Percentiles rank a stretch among this genome's conserved stretches.
These are phyloP conservation scores for Aspidiotus rigidus DNA, from an alignment of 2,888 invertebrate species.

Conservation along the genomic window DNA sequence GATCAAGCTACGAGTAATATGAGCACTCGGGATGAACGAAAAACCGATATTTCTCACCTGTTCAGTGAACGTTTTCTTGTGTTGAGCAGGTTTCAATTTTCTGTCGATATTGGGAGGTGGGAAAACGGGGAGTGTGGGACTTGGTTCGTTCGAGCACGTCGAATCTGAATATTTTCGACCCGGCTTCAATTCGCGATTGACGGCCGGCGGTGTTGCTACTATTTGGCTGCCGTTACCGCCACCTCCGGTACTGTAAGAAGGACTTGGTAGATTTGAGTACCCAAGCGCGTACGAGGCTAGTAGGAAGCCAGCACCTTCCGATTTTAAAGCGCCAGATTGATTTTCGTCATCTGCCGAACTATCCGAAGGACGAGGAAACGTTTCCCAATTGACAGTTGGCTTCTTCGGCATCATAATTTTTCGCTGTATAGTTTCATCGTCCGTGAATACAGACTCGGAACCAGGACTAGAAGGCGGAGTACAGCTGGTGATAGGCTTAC, in stretches of 20 bases:
- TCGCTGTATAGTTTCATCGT: slow-evolving; percentile 50
- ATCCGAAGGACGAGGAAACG: slow-evolving; percentile 50
- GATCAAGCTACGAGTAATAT: too few relatives aligned
- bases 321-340: slow-evolving; percentile 35
- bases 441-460: slow-evolving; percentile 60
- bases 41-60: too few relatives aligned
- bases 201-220: slow-evolving; percentile 55
- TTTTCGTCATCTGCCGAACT: slow-evolving; percentile 47
- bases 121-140: slow-evolving; percentile 41
- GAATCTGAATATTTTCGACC: slow-evolving; percentile 48
- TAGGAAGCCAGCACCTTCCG: slow-evolving; percentile 44
- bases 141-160: slow-evolving; percentile 45
- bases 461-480: slow-evolving; percentile 52
- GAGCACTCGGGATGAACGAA: too few relatives aligned
- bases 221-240: slow-evolving; percentile 20
- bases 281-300: slow-evolving; percentile 46
- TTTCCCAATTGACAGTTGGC: slow-evolving; percentile 46
- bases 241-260: slow-evolving; percentile 39
- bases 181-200: slow-evolving; percentile 74
- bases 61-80: slow-evolving; percentile 31
- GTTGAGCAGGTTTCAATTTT: slow-evolving; percentile 42
- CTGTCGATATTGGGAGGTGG: slow-evolving; percentile 43
- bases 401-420: slow-evolving; percentile 29
- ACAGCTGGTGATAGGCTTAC: slow-evolving; percentile 44
- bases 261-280: slow-evolving; percentile 54